These are phyloP conservation scores for Tyrannus savana DNA, from an alignment of 2,113 vertebrate species.

Conservation along the genomic window DNA sequence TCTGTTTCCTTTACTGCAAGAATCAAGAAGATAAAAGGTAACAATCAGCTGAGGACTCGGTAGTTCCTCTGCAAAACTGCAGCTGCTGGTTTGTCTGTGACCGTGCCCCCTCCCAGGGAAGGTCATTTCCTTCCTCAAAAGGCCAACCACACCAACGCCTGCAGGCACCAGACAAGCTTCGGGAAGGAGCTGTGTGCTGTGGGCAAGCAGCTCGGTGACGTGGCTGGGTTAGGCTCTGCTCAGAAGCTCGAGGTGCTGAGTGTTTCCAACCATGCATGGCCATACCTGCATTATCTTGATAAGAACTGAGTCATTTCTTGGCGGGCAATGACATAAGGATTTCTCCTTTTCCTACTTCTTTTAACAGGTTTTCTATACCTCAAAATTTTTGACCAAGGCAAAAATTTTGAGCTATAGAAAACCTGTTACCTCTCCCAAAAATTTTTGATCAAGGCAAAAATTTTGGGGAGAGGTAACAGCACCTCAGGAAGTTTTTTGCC, in stretches of 20 bases:
- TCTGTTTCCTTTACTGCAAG: background rate
- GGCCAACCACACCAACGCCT: accelerated
- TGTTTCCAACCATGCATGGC: accelerated
- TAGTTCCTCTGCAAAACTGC: background rate
- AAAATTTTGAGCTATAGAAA: background rate
- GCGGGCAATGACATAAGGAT: background rate
- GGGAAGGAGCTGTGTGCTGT: background rate
- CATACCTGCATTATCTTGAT: background rate
- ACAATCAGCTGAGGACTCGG: background rate
- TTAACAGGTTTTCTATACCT: background rate
- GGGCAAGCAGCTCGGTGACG: background rate
- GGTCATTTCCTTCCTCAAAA: conserved; percentile 53
- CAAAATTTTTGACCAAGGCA: background rate
- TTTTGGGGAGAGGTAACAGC: background rate
- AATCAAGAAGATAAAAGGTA: background rate
- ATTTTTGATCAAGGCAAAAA: background rate
- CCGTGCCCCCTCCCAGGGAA: background rate
- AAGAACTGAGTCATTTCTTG: background rate
- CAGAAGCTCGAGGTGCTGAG: background rate
- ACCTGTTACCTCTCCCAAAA: background rate
- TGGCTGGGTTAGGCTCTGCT: background rate
- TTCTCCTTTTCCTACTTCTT: background rate
- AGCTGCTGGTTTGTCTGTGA: background rate
- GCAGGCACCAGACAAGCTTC: background rate
- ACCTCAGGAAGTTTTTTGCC: background rate